These are phyloP conservation scores for Taenaris catops DNA, from an alignment of 2,888 invertebrate species.

Conservation along the genomic window DNA sequence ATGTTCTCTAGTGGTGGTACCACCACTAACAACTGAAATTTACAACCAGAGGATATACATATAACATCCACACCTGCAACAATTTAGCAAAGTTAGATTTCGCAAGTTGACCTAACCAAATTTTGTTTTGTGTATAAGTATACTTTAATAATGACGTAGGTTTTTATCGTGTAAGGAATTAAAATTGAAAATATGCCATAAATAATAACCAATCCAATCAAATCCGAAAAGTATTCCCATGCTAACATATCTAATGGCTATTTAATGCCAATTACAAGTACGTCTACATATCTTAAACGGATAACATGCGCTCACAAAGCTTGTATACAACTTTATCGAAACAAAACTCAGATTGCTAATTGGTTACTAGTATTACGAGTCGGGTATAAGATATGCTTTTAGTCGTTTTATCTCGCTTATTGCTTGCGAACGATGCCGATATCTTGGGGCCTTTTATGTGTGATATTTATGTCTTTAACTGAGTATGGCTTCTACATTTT, in stretches of 20 bases:
- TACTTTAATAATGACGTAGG: no score
- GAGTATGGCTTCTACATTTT: not conserved
- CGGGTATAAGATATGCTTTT: constrained; percentile 41
- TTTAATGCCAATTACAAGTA: constrained; percentile 25
- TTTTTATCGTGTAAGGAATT: no score
- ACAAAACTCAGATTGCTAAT: constrained; percentile 53
- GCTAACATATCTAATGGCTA: constrained; percentile 21
- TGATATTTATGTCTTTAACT: constrained; percentile 15
- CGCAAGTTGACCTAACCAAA: no score
- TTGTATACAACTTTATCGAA: constrained; percentile 41
- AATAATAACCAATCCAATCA: no score
- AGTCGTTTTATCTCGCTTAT: constrained; percentile 32
- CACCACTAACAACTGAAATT: no score
- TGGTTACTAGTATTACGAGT: constrained; percentile 46
- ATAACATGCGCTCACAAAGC: constrained; percentile 22
- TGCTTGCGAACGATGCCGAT: constrained; percentile 27
- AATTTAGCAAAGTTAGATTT: no score
- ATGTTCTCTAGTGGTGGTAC: no score
- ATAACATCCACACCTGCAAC: no score
- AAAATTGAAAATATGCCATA: no score
- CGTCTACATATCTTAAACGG: constrained; percentile 24
- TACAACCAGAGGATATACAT: no score
- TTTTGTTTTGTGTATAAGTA: no score
- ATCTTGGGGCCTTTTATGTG: constrained; percentile 5
- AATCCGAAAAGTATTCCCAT: constrained; percentile 15